Conservation (phyloP, 1,140 invertebrate species). For the Drosophila setifemur region DNA sequence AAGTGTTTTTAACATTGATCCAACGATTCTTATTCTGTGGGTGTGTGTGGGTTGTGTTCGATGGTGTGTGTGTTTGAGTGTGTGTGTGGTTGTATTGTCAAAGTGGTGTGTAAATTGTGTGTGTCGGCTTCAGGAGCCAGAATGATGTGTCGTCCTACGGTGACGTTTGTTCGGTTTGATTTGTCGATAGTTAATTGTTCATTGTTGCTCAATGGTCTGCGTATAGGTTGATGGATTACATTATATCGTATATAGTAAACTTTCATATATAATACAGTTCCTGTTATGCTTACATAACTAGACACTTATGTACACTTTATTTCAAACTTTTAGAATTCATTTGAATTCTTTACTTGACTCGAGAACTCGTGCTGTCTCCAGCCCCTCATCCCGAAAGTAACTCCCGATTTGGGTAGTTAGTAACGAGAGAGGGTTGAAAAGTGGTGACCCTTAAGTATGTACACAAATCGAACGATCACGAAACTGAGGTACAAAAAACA, state of each 20-base stretch:
- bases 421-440: conserved; percentile 42
- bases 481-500: conserved; percentile 46
- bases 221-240: conserved; percentile 26
- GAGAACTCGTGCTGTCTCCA: conserved; percentile 47
- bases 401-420: conserved; percentile 51
- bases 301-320: conserved; percentile 50
- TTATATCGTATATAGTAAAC: conserved; percentile 26
- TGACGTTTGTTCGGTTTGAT: conserved; percentile 52
- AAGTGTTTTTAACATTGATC: conserved; percentile 22
- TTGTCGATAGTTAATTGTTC: conserved; percentile 69
- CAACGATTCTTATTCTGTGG: conserved; percentile 6
- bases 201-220: conserved; percentile 42
- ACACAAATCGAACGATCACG: conserved; percentile 34
- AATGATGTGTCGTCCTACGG: conserved; percentile 25
- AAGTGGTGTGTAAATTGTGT: conserved; percentile 46
- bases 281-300: conserved; percentile 54
- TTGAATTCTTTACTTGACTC: conserved; percentile 61
- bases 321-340: conserved; percentile 15
- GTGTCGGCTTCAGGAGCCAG: conserved; percentile 4
- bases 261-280: conserved; percentile 68
- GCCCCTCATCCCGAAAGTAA: conserved; percentile 21
- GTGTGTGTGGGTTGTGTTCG: conserved; percentile 11
- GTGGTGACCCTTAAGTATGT: conserved; percentile 26
- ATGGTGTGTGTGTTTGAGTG: conserved; percentile 15
- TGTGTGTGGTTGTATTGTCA: conserved; percentile 60